These are phyloP conservation scores for Megalurothrips usitatus DNA, from an alignment of 2,888 invertebrate species.

Conservation along the genomic window DNA sequence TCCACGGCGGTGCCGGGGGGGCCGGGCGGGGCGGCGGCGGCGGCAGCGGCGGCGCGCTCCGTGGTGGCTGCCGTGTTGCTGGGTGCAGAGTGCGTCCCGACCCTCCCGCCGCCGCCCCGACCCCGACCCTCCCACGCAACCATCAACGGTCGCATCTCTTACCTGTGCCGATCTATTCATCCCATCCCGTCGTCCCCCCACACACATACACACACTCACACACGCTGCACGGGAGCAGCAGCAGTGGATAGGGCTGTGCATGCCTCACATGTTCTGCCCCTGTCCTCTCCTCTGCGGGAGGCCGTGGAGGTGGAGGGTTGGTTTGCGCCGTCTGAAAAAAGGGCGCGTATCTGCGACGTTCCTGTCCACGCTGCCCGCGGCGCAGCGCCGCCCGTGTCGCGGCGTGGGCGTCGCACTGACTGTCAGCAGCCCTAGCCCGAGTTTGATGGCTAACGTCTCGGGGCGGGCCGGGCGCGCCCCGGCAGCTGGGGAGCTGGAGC, in stretches of 20 bases:
- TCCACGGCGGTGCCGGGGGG: not conserved
- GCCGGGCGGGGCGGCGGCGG: not conserved
- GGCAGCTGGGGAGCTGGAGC: not conserved
- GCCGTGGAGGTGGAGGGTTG: too few species aligned
- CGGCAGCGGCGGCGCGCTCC: not conserved
- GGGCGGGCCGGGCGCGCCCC: not conserved
- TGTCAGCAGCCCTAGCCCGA: not conserved
- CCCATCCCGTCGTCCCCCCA: not conserved
- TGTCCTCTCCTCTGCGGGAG: too few species aligned
- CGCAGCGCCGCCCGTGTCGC: not conserved
- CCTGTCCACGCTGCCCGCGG: too few species aligned
- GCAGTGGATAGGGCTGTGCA: not conserved
- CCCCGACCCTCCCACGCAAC: constrained; percentile 20
- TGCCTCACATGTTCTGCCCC: too few species aligned
- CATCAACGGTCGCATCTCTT: constrained; percentile 26
- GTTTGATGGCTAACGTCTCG: constrained; percentile 20
- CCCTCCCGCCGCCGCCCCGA: not conserved
- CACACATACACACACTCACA: too few species aligned
- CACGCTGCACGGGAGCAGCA: too few species aligned
- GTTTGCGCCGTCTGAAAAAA: too few species aligned
- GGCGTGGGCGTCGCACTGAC: too few species aligned
- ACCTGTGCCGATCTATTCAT: constrained; percentile 26
- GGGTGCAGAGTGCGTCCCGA: constrained; percentile 22
- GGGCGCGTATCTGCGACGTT: too few species aligned
- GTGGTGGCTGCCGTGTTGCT: constrained; percentile 3